Evolutionary conservation across 2,113 vertebrate species (phyloP), one percentile per base, ranked within the genome.

Genomic region (Galeopterus variegatus): DNA sequence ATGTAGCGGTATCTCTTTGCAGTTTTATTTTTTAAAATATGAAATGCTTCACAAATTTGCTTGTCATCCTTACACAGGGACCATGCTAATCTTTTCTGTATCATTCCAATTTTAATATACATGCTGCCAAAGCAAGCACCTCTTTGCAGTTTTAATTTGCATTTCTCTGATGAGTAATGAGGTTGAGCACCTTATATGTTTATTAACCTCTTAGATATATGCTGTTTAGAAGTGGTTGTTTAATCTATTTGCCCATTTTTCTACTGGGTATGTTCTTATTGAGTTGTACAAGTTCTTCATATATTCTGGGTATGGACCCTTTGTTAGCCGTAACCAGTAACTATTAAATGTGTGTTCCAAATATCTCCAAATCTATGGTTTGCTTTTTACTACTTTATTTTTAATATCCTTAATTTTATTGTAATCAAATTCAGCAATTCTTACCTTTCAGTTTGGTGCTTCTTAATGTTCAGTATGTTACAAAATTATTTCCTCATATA

Each of bases 351-450:
- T 26, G 24, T 50, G 19, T 76, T 93, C 17, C 28, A 96, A 87
- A 88, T 64, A 50, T 52, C 56, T 93, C 58, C n/a, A 64, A 24
- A 64, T 73, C 13, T n/a, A 10, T 12, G 21, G n/a, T 8, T 58
- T 89, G 41, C 8, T 75, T 64, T 93, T 94, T 50, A 50, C 13
- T 50, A 41, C 83, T 94, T 94, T 52, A 69, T 52, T 54, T 84
- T 89, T 54, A 96, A 87, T 83, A 26, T 36, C 84, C 48, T 93
- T 91, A 94, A 89, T 56, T 88, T 96, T 88, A 17, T 28, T 92
- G 4, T 94, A 81, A 52, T 84, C 26, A 91, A 91, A 75, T 72
- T 64, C 8, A 93, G 18, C 45, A 60, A n/a, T 41, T 23, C 17
- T 90, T 58, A 80, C 36, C 21, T 94, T 93, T 64, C 91, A 92